Conservation (phyloP, 1,140 invertebrate species). For the Orius insidiosus region DNA sequence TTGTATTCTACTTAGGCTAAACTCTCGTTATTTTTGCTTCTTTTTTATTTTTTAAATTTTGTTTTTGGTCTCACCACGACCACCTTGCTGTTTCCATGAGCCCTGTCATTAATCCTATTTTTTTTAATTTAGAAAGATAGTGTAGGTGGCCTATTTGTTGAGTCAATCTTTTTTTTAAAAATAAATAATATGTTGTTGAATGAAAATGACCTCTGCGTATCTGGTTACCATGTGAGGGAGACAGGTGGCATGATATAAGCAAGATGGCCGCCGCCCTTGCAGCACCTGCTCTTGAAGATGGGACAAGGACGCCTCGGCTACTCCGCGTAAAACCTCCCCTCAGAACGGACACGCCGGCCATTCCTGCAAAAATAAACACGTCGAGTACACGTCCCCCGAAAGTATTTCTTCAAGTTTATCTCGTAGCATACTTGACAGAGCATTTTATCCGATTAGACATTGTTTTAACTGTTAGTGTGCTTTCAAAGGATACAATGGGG, state of each 20-base stretch:
- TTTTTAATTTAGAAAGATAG: slow-evolving; percentile 3
- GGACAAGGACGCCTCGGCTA: slow-evolving; percentile 40
- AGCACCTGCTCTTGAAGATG: slow-evolving; percentile 68
- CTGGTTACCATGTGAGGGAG: slow-evolving; percentile 27
- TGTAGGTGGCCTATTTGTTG: slow-evolving; percentile 1
- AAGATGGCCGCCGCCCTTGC: slow-evolving; percentile 74
- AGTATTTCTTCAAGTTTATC: slow-evolving; percentile 1
- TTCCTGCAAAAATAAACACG: slow-evolving; percentile 9
- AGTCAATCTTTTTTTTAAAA: too few relatives aligned
- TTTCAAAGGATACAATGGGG: too few relatives aligned
- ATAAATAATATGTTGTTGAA: slow-evolving; percentile 30
- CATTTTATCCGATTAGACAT: too few relatives aligned
- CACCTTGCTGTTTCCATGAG: slow-evolving; percentile 14
- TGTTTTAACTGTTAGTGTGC: too few relatives aligned
- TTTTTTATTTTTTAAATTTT: too few relatives aligned
- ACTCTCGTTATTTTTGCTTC: too few relatives aligned
- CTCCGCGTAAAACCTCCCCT: slow-evolving; percentile 29
- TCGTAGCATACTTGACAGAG: background rate
- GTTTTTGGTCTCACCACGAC: slow-evolving; percentile 14
- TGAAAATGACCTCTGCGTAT: slow-evolving; percentile 32
- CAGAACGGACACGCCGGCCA: slow-evolving; percentile 16
- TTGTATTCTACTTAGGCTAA: too few relatives aligned
- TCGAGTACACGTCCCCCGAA: slow-evolving; percentile 1
- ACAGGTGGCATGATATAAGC: slow-evolving; percentile 69
- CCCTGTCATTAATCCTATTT: slow-evolving; percentile 12